Conservation (phyloP, 2,888 invertebrate genomes). For the Ophraella communa region DNA sequence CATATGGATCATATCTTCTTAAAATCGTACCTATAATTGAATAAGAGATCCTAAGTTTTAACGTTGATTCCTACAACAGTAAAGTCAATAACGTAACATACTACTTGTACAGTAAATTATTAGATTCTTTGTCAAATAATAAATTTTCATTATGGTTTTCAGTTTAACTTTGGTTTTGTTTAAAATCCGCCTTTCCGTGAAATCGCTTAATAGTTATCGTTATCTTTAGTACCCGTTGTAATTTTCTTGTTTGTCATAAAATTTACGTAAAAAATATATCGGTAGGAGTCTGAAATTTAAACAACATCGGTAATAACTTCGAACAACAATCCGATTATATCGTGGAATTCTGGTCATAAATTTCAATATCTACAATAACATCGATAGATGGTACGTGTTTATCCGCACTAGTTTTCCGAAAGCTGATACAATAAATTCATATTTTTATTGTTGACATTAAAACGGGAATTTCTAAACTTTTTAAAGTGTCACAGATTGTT, state of each 20-base stretch:
- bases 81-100: too few species aligned
- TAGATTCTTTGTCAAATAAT: too few species aligned
- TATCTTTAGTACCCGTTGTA: constrained; percentile 15
- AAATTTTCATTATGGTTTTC: not conserved
- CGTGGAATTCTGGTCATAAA: constrained; percentile 29
- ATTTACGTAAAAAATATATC: constrained; percentile 4
- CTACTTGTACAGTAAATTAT: too few species aligned
- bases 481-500: too few species aligned
- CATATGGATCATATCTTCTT: too few species aligned
- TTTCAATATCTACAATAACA: constrained; percentile 32
- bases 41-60: too few species aligned
- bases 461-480: not conserved
- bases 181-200: not conserved
- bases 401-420: constrained; percentile 32
- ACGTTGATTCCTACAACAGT: too few species aligned
- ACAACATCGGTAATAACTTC: constrained; percentile 26
- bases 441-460: constrained; percentile 13
- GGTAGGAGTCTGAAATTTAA: constrained; percentile 13
- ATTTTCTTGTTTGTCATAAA: constrained; percentile 18
- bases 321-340: constrained; percentile 25
- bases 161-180: not conserved
- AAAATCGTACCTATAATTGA: too few species aligned
- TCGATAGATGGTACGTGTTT: constrained; percentile 36
- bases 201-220: not conserved
- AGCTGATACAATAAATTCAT: constrained; percentile 17